Base-by-base conservation (phyloP, 2,888 invertebrate genomes). In the Harpalus rufipes region DNA sequence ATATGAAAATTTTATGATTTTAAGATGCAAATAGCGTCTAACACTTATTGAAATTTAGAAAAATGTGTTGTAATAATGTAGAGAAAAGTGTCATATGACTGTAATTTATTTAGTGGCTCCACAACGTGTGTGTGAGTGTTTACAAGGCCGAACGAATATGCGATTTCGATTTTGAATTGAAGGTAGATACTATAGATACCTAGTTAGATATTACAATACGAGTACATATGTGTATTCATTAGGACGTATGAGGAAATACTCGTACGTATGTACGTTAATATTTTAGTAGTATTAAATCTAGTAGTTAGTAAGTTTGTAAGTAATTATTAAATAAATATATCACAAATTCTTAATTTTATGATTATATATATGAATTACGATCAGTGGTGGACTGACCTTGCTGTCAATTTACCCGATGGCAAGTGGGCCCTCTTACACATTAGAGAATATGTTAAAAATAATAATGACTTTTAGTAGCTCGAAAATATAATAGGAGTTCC, bases 1-100 rank as follows among this genome's bases (percentile, higher is more conserved):
- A 78, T 78, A 78, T 78, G 56, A 58, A 78, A 78, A 58, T 78
- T 78, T 78, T 58, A 78, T 78, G 21, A 12, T 78, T 58, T 78
- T 56, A 56, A 78, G n/a, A 78, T 58, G 58, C 21, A 58, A 58
- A 78, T 18, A 7, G 21, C 18, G 21, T 25, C 14, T 21, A 21
- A 58, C 21, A 25, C n/a, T 78, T 78, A 78, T 78, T 78, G 21
- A 78, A 78, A 58, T 78, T 78, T 58, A 10, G 78, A 56, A 25
- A 78, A 58, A 58, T n/a, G 18, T 78, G 16, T 78, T 58, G 78
- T 78, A 78, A 58, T 78, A 56, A 56, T 58, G 58, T 21, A 6
- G 56, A 78, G 78, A 78, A 78, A 56, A 12, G 58, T n/a, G 51
- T 14, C 78, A 56, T 78, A 78, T 78, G 78, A 78, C n/a, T 21